Base-by-base conservation (phyloP, 2,797 vertebrate species). In the Anguilla obscura region DNA sequence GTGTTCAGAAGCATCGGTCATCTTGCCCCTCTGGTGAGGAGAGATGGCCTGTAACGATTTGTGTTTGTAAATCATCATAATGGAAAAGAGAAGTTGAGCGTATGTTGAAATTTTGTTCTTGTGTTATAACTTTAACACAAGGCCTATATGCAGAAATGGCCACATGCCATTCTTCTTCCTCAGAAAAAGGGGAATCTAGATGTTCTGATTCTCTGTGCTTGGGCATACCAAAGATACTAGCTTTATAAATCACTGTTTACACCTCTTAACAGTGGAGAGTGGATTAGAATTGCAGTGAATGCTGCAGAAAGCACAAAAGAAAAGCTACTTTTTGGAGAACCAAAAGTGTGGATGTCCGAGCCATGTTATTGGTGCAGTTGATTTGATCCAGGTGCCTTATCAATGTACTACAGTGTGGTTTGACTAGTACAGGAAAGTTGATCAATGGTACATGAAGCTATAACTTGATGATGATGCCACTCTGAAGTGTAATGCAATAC, bases 401-500 rank as follows among this genome's bases (percentile, higher is more conserved):
- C 52, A 50, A 82, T 40, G 58, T 83, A 84, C 27, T 36, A 24
- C 9, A 86, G 45, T 71, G 56, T 84, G 79, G 60, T 63, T 82
- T 50, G 87, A 89, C 79, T 16, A 84, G n/a, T 87, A 86, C 92
- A 90, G 88, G 88, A 90, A 90, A 74, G 50, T 86, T 52, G 86
- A 86, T 88, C 89, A 83, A 86, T 58, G 18, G 86, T 89, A 56
- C 86, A 85, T 91, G 90, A 86, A 88, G 92, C 90, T 94, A 93
- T 88, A 91, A 92, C 90, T 88, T 93, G 91, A 79, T 36, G 74
- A 90, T 92, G 91, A 90, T 87, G 88, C 94, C 94, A 92, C 94
- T 94, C 89, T 89, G 89, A 94, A 91, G 91, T 85, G 89, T 92
- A 90, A 84, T 90, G 87, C 89, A 90, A 89, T 93, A 94, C 96